phyloP scores from a whole-genome alignment of 92 coral and sea anemone genomes.

The Phenganax marumi region DNA sequence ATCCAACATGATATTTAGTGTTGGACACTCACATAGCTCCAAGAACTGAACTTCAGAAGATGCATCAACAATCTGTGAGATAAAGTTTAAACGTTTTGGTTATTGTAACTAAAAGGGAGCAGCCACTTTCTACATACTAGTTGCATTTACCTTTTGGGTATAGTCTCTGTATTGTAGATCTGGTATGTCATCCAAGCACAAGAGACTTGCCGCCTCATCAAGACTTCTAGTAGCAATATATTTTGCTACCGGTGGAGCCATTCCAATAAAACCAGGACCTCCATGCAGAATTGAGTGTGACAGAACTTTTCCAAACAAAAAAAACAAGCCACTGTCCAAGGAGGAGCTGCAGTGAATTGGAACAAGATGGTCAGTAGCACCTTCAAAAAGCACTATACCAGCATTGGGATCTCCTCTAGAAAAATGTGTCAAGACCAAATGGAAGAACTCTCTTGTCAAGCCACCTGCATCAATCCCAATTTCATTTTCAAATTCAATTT shows the following conservation, averaged over 20 bases:
- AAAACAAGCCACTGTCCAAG: slow-evolving; percentile 43
- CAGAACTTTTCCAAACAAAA: slow-evolving; percentile 35
- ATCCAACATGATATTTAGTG: slow-evolving; percentile 20
- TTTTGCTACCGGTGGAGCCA: slow-evolving; percentile 42
- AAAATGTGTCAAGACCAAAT: slow-evolving; percentile 20
- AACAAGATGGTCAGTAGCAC: slow-evolving; percentile 22
- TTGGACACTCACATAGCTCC: not conserved
- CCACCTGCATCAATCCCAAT: slow-evolving; percentile 51
- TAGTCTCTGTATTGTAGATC: slow-evolving; percentile 31
- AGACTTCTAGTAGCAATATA: slow-evolving; percentile 26
- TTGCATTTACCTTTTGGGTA: slow-evolving; percentile 19
- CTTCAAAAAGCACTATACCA: slow-evolving; percentile 41
- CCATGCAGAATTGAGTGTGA: slow-evolving; percentile 20
- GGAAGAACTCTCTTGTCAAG: slow-evolving; percentile 42
- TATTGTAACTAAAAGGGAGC: not conserved
- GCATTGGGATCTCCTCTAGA: slow-evolving; percentile 3
- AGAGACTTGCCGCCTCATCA: slow-evolving; percentile 22
- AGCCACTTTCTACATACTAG: not conserved
- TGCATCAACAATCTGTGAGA: slow-evolving; percentile 39
- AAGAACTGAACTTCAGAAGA: slow-evolving; percentile 13
- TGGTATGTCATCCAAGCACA: slow-evolving; percentile 33
- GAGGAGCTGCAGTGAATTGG: slow-evolving; percentile 42
- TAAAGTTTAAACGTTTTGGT: too few relatives aligned
- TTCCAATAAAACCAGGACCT: slow-evolving; percentile 31
- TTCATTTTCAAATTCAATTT: slow-evolving; percentile 32